phyloP scores from a whole-genome alignment of 2,797 vertebrate genomes.

The Lepus townsendii region DNA sequence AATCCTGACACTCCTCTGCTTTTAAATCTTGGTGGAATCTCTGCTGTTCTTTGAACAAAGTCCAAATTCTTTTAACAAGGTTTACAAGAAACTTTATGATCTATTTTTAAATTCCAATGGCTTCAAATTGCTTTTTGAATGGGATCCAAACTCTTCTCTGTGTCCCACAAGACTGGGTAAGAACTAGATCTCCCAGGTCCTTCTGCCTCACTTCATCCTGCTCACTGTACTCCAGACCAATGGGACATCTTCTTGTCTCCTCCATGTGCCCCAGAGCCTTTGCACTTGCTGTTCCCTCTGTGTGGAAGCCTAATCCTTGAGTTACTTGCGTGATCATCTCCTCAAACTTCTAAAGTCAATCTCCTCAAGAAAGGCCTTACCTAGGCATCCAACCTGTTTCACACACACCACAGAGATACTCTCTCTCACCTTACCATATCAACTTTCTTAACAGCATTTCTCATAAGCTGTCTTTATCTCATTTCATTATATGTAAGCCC shows the following conservation, averaged over 20 bases:
- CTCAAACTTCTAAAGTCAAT: background rate
- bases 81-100: constrained; percentile 36
- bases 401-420: background rate
- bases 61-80: constrained; percentile 34
- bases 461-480: background rate
- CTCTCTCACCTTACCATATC: background rate
- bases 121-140: constrained; percentile 30
- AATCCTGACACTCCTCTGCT: background rate
- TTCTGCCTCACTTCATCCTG: background rate
- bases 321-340: background rate
- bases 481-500: background rate
- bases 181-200: background rate
- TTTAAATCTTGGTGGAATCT: background rate
- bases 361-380: background rate
- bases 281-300: background rate
- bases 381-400: background rate
- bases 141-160: constrained; percentile 9
- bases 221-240: background rate
- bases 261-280: background rate
- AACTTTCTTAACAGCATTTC: background rate
- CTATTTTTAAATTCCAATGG: background rate
- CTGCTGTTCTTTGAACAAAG: constrained; percentile 28
- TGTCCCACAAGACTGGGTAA: background rate
- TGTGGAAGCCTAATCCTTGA: background rate
- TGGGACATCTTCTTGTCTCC: background rate